Percentiles rank a stretch among this genome's conserved stretches.
phyloP scores from a whole-genome alignment of 1,140 invertebrate species.

The Sitobion miscanthi region DNA sequence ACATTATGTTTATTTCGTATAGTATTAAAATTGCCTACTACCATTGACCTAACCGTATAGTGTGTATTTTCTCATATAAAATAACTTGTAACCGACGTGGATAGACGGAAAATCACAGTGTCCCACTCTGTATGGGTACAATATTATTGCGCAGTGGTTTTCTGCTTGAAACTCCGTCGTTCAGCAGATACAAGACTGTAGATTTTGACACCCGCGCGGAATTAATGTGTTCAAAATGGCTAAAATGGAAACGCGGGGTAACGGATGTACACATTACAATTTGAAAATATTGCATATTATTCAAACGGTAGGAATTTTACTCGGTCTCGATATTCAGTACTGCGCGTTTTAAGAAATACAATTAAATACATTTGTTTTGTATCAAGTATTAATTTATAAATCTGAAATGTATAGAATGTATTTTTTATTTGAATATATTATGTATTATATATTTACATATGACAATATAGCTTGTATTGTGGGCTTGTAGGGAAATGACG shows the following conservation, averaged over 20 bases:
- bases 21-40: neutral
- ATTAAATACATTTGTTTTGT: neutral
- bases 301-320: neutral
- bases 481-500: neutral
- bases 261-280: neutral
- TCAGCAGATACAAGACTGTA: neutral
- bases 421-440: neutral
- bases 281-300: neutral
- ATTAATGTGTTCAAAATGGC: neutral
- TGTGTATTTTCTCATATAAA: neutral
- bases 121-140: neutral
- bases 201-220: neutral
- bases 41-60: neutral
- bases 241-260: neutral
- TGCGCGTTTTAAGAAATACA: neutral
- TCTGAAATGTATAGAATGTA: neutral
- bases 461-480: neutral
- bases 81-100: neutral
- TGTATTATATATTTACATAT: neutral
- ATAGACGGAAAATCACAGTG: neutral
- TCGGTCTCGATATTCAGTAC: neutral
- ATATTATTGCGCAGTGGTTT: too few species aligned
- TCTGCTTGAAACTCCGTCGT: neutral
- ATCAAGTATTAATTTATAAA: neutral
- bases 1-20: neutral